These are phyloP conservation scores for Xylota sylvarum DNA, from an alignment of 2,888 invertebrate species.

Conservation along the genomic window DNA sequence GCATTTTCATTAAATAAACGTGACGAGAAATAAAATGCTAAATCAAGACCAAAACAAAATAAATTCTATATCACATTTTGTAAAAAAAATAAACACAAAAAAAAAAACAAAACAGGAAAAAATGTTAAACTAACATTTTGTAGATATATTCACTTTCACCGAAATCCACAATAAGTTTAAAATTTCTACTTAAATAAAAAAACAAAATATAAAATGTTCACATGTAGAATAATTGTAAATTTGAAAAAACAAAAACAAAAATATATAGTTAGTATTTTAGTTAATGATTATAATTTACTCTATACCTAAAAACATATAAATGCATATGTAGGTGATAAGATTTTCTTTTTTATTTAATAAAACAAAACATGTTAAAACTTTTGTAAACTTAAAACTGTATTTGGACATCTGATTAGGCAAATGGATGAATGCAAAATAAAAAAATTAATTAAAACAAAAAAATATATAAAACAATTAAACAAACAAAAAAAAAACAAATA, in stretches of 20 bases:
- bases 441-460: conserved; percentile 39
- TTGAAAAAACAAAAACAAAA: conserved; percentile 26
- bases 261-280: conserved; percentile 49
- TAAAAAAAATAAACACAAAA: conserved; percentile 41
- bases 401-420: conserved; percentile 43
- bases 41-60: conserved; percentile 52
- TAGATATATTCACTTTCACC: conserved; percentile 63
- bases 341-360: conserved; percentile 12
- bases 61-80: conserved; percentile 63
- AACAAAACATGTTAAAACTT: conserved; percentile 22
- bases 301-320: conserved; percentile 27
- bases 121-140: conserved; percentile 47
- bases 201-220: conserved; percentile 25
- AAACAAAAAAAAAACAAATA: conserved; percentile 32
- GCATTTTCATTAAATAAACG: conserved; percentile 15
- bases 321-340: conserved; percentile 35
- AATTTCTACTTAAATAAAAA: conserved; percentile 32
- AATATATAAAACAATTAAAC: conserved; percentile 5
- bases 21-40: conserved; percentile 10
- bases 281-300: conserved; percentile 31
- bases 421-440: conserved; percentile 57
- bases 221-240: conserved; percentile 64
- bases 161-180: conserved; percentile 28
- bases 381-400: no score
- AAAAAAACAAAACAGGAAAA: conserved; percentile 3